A percentile compares a stretch with the other conserved stretches of the same genome.
Conservation (phyloP, 92 coral and sea anemone genomes). For the Montipora capitata region DNA sequence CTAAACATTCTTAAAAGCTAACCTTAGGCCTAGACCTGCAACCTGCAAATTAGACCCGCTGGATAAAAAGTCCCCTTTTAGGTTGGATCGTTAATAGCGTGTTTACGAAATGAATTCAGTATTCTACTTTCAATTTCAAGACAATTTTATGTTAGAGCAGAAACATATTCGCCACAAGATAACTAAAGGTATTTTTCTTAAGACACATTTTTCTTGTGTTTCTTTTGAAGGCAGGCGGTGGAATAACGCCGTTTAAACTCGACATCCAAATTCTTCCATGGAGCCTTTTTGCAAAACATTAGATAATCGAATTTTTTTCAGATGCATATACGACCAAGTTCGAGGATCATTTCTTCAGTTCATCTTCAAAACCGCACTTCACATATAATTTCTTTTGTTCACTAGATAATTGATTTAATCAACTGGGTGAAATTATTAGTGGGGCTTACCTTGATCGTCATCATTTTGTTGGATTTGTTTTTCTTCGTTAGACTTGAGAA, state of each 20-base stretch:
- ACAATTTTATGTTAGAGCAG: too few relatives aligned
- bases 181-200: conserved; percentile 1
- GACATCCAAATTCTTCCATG: conserved; percentile 6
- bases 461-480: conserved; percentile 13
- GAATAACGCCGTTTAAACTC: background rate
- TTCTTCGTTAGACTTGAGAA: conserved; percentile 14
- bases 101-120: too few relatives aligned
- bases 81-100: too few relatives aligned
- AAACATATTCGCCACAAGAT: background rate
- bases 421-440: background rate
- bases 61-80: too few relatives aligned
- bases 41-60: too few relatives aligned
- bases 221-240: conserved; percentile 25
- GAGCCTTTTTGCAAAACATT: background rate
- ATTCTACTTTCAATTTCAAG: too few relatives aligned
- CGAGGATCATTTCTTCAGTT: too few relatives aligned
- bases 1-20: too few relatives aligned
- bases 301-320: background rate
- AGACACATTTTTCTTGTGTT: conserved; percentile 14
- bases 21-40: too few relatives aligned
- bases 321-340: too few relatives aligned
- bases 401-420: background rate
- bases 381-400: too few relatives aligned
- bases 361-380: too few relatives aligned
- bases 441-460: conserved; percentile 1